Conservation (phyloP, 2,888 invertebrate species). For the Carcina quercana region DNA sequence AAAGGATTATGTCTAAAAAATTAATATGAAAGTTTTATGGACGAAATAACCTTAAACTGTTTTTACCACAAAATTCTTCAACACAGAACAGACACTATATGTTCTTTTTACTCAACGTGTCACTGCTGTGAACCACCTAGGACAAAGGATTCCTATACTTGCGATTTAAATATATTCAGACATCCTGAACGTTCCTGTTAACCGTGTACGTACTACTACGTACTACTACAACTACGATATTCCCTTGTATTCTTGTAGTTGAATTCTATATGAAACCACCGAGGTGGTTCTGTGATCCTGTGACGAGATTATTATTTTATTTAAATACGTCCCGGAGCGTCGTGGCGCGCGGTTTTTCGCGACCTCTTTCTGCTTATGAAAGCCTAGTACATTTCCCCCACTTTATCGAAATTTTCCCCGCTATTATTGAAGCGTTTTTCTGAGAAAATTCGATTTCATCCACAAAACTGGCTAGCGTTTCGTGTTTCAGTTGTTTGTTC, state of each 20-base stretch:
- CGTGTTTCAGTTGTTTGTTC: too few relatives aligned
- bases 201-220: conserved; percentile 16
- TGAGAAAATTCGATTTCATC: conserved; percentile 15
- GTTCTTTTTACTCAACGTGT: too few relatives aligned
- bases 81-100: too few relatives aligned
- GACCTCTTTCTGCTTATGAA: conserved; percentile 23
- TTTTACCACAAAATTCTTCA: too few relatives aligned
- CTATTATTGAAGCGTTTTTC: conserved; percentile 13
- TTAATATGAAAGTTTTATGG: too few relatives aligned
- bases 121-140: too few relatives aligned
- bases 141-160: too few relatives aligned
- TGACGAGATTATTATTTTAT: conserved; percentile 53
- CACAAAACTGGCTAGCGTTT: too few relatives aligned
- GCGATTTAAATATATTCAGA: too few relatives aligned
- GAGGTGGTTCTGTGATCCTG: conserved; percentile 32
- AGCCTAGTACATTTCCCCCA: conserved; percentile 56
- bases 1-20: too few relatives aligned
- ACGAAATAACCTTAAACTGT: too few relatives aligned
- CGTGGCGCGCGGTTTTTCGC: conserved; percentile 14
- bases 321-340: conserved; percentile 35
- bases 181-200: too few relatives aligned
- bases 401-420: conserved; percentile 55
- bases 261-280: conserved; percentile 24
- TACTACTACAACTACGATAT: conserved; percentile 15
- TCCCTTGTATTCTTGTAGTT: conserved; percentile 17